A percentile compares a stretch with the other conserved stretches of the same genome.
These are phyloP conservation scores for Antigone vipio DNA, from an alignment of 2,113 vertebrate genomes.

Conservation along the genomic window DNA sequence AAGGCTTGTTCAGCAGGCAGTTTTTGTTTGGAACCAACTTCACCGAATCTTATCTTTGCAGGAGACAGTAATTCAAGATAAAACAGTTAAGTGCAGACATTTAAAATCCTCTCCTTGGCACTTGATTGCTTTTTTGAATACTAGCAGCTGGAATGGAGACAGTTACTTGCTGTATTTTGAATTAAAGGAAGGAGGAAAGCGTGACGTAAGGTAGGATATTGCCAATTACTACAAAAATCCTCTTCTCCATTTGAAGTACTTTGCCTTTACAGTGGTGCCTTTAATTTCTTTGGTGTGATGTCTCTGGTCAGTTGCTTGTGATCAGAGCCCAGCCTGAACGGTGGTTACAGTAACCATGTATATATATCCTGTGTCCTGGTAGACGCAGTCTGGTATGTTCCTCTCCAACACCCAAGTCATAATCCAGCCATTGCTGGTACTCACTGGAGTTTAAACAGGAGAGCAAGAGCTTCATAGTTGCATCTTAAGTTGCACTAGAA, in stretches of 20 bases:
- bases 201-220: neutral
- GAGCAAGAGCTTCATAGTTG: neutral
- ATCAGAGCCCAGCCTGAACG: neutral
- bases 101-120: neutral
- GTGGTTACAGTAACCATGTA: neutral
- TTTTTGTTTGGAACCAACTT: neutral
- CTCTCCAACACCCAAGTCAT: neutral
- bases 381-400: neutral
- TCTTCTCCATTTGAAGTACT: neutral
- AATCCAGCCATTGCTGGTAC: neutral
- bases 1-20: neutral
- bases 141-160: neutral
- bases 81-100: neutral
- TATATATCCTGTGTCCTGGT: neutral
- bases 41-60: neutral
- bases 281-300: neutral
- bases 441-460: neutral
- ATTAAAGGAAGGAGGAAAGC: neutral
- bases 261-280: slow-evolving; percentile 49
- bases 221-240: neutral
- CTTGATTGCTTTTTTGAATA: neutral
- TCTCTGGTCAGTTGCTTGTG: neutral
- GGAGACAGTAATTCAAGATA: neutral
- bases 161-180: neutral
- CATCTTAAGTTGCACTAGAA: neutral